Base-by-base conservation (phyloP, 2,113 vertebrate genomes). In the Cervus canadensis region DNA sequence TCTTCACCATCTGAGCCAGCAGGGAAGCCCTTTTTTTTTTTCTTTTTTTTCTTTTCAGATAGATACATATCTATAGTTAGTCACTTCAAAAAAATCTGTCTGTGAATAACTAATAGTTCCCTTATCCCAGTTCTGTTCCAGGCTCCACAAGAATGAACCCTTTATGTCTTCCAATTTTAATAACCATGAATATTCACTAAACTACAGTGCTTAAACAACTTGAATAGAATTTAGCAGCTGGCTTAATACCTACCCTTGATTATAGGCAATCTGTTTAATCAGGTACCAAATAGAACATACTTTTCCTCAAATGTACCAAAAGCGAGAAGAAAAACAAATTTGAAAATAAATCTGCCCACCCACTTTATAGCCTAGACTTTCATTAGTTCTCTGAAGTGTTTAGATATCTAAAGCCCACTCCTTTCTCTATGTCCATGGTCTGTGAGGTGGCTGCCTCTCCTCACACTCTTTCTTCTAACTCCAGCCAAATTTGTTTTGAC, bases 261-360 rank as follows among this genome's bases (percentile, higher is more conserved):
- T 93, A 92, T 25, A 94, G 54, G 56, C 86, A 78, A 79, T 93
- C 64, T 83, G 62, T 87, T 95, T 95, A 95, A 93, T 89, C 21
- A 26, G 74, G 7, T 86, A 59, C 26, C 19, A 2, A 17, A 26
- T 84, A 8, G 50, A 82, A 90, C 13, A 48, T 86, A 57, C 23
- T 78, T 91, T 89, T 59, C 62, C 50, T 82, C 86, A 93, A 94
- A 94, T 83, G 48, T 54, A 87, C 36, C 28, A 26, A 83, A 71
- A 87, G 33, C 50, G 3, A 62, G 28, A 64, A 87, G 40, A 91
- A 97, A 87, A 95, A 28, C 5, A 89, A 48, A 94, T 67, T 36
- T 45, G 4, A 71, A 96, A 96, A 64, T 26, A 28, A 67, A 54
- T 52, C 23, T 43, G 17, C 90, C 50, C n/a, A 28, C 26, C 11